These are phyloP conservation scores for Opisthograptis luteolata DNA, from an alignment of 2,888 invertebrate species.

Conservation along the genomic window DNA sequence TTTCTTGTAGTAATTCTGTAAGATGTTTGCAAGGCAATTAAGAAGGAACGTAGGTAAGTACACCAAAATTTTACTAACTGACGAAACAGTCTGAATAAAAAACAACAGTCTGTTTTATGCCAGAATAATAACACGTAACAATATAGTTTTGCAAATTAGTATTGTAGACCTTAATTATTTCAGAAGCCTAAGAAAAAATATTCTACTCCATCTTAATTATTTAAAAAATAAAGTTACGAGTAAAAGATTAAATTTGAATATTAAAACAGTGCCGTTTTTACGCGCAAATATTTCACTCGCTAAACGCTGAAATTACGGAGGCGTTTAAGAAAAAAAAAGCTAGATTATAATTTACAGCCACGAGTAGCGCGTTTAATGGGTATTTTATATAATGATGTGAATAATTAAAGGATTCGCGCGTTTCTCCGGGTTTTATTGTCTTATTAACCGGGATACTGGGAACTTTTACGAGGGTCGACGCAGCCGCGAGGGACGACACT, in stretches of 20 bases:
- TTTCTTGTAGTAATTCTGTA: no score
- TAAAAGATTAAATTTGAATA: conserved; percentile 22
- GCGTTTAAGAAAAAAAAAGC: conserved; percentile 26
- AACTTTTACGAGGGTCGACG: conserved; percentile 29
- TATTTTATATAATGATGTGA: conserved; percentile 37
- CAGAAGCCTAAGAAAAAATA: conserved; percentile 1
- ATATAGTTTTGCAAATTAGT: not conserved
- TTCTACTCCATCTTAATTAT: conserved; percentile 10
- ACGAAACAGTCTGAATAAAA: no score
- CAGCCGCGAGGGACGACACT: not conserved
- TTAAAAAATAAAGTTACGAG: conserved; percentile 18
- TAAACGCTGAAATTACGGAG: conserved; percentile 24
- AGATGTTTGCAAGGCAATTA: no score
- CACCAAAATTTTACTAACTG: no score
- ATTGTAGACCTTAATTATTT: no score
- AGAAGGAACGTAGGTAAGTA: no score
- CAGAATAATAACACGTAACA: not conserved
- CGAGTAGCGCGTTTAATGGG: conserved; percentile 28
- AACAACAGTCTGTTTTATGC: no score
- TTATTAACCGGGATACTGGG: conserved; percentile 30
- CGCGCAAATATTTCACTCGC: conserved; percentile 22
- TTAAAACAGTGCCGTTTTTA: conserved; percentile 24
- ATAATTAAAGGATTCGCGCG: conserved; percentile 34
- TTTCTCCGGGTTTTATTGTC: conserved; percentile 36
- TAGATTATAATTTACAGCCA: conserved; percentile 32